A percentile compares a stretch with the other conserved stretches of the same genome.
Evolutionary conservation across 2,888 invertebrate species (phyloP).

Genomic region (Melieria crassipennis): DNA sequence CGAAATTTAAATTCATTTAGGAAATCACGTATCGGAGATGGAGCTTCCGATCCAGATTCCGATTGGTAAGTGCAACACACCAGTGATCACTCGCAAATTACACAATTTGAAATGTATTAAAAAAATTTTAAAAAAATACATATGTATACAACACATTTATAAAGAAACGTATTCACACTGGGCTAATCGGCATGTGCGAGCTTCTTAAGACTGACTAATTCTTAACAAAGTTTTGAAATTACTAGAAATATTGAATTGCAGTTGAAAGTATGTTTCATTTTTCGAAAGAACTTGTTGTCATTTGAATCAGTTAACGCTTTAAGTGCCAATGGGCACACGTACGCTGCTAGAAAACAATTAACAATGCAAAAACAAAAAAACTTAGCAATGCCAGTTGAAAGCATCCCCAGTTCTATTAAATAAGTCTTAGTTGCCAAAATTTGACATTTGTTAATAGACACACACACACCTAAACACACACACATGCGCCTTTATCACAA

Average conservation of each 20-base stretch:
- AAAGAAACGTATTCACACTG: conserved; percentile 38
- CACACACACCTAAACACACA: no score
- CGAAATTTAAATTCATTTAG: conserved; percentile 58
- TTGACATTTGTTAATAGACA: no score
- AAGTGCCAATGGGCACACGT: no score
- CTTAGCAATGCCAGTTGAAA: no score
- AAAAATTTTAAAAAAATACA: conserved; percentile 22
- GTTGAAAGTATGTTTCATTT: neutral
- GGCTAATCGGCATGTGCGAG: conserved; percentile 52
- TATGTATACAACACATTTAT: neutral
- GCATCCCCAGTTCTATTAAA: no score
- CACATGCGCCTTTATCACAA: no score
- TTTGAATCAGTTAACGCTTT: neutral
- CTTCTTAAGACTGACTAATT: neutral
- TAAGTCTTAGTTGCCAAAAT: no score
- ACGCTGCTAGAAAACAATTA: no score
- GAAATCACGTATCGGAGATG: conserved; percentile 63
- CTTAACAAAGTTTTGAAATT: neutral
- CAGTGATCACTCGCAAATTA: no score
- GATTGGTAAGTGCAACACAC: conserved; percentile 58
- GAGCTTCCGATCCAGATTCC: conserved; percentile 63
- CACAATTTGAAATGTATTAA: neutral
- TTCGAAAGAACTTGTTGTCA: neutral
- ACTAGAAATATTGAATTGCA: neutral
- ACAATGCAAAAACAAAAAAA: no score